phyloP scores from a whole-genome alignment of 2,113 vertebrate genomes.

The Neodon shergylaensis region DNA sequence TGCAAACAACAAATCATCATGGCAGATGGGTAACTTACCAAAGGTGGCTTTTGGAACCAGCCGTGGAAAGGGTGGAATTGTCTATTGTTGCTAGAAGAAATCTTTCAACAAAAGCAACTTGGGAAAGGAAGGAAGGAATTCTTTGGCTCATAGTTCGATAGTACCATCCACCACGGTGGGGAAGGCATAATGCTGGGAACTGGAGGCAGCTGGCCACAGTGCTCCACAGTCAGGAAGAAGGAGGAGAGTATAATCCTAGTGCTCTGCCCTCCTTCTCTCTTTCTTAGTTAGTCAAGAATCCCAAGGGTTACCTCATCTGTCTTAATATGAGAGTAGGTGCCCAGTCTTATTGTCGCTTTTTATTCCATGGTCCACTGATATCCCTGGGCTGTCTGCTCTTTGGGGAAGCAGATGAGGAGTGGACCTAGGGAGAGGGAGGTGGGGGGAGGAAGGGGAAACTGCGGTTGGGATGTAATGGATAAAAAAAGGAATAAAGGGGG shows the following conservation, averaged over 20 bases:
- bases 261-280: too few species aligned
- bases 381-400: neutral
- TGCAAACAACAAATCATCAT: accelerated
- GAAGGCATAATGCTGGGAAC: neutral
- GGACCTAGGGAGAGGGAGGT: neutral
- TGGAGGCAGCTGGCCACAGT: neutral
- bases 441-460: neutral
- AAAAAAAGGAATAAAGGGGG: neutral
- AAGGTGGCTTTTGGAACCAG: neutral
- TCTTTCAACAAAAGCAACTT: neutral
- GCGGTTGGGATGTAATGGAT: neutral
- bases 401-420: neutral
- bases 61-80: neutral
- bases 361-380: neutral
- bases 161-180: neutral
- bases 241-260: neutral
- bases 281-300: neutral
- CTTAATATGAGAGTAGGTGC: neutral
- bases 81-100: neutral
- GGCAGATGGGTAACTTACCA: neutral
- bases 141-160: neutral
- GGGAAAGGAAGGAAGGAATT: too few species aligned
- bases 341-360: neutral
- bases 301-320: neutral
- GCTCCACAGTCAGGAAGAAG: neutral